Evolutionary conservation across 30 jellyfish, hydroid and myxozoan species (phyloP), one percentile per base, ranked within the genome.

Genomic region (Catostylus mosaicus): DNA sequence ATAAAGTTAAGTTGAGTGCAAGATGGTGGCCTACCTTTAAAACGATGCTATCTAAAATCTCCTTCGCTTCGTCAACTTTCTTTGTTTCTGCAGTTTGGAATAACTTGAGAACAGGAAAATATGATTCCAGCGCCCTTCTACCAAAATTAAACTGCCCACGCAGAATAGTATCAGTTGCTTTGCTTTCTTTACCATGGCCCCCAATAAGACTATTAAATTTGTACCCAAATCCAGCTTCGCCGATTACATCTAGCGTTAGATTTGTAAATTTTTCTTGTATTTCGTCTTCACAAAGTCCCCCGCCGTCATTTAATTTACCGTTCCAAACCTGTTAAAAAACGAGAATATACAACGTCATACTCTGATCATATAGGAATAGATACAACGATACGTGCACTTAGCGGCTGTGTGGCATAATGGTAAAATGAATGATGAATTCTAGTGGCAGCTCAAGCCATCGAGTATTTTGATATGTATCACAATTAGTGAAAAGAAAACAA

Each of bases 161-260:
- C 14, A 78, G 46, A 3, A 78, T 59, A 16, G 46, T 78, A 46
- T 78, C 89, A 0, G 80, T 62, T 20, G 89, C 89, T 0, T 23
- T 30, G 69, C 89, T 78, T 26, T 78, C 89, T 78, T 60, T 51
- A 32, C 57, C 61, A 47, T 38, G 48, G 57, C 65, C 69, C 19
- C 30, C 60, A 9, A 23, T 0, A 7, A 62, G n/a, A 43, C 80
- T 59, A 75, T 78, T 62, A 33, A 78, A 78, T 11, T 30, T 30
- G 48, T 78, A 78, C 32, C 80, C 89, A 60, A 78, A 78, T 24
- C 80, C 73, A 0, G 71, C 45, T 31, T 59, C 89, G 1, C 89
- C 89, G 46, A 78, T 78, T 36, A 78, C 57, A 62, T 78, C 89
- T 50, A 78, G 31, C 8, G 89, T 78, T 3, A 78, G 57, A 30